phyloP scores from a whole-genome alignment of 2,888 invertebrate genomes.

The Calameuta pallipes region DNA sequence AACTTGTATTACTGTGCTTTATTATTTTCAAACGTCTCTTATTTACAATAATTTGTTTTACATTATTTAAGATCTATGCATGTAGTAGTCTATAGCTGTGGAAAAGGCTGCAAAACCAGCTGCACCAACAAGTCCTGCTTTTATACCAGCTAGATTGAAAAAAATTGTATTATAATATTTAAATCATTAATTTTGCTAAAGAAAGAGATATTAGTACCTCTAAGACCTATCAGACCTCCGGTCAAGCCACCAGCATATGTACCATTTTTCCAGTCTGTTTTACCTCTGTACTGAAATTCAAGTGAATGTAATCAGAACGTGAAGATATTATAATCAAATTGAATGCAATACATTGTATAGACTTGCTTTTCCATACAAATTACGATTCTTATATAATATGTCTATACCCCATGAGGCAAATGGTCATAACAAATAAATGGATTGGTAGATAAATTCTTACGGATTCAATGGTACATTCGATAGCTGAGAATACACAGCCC shows the following conservation, averaged over 20 bases:
- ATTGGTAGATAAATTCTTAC: conserved; percentile 69
- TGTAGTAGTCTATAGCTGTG: conserved; percentile 95
- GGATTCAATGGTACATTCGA: conserved; percentile 95
- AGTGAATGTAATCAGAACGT: conserved; percentile 11
- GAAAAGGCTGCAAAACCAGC: conserved; percentile 98
- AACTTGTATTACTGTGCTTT: background rate
- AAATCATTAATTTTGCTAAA: conserved; percentile 4
- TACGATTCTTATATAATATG: background rate
- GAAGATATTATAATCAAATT: conserved; percentile 6
- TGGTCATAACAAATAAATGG: background rate
- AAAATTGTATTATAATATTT: conserved; percentile 1
- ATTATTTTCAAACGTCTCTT: background rate
- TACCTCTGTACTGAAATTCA: conserved; percentile 78
- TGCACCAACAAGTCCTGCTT: conserved; percentile 93
- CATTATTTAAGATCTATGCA: conserved; percentile 69
- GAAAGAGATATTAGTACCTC: conserved; percentile 69
- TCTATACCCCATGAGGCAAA: background rate
- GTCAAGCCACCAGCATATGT: conserved; percentile 94
- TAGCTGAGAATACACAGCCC: conserved; percentile 92
- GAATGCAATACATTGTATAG: background rate
- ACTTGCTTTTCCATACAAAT: conserved; percentile 8
- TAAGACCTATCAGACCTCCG: conserved; percentile 89
- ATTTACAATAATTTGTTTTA: conserved; percentile 28
- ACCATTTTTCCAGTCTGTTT: conserved; percentile 96
- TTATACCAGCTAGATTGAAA: conserved; percentile 80